These are phyloP conservation scores for Colius striatus DNA, from an alignment of 2,113 vertebrate species.

Conservation along the genomic window DNA sequence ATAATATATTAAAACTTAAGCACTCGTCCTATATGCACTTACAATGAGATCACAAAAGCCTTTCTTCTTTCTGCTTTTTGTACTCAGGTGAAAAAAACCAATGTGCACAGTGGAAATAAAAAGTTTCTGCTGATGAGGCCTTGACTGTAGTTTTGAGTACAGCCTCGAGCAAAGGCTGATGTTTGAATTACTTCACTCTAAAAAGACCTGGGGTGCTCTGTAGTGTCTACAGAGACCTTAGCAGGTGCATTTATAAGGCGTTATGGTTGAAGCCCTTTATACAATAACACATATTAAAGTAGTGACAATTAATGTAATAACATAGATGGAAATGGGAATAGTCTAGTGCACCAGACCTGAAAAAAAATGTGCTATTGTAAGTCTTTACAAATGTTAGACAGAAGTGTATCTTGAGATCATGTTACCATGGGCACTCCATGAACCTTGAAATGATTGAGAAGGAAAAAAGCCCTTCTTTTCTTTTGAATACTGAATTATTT, in stretches of 20 bases:
- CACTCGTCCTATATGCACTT: background rate
- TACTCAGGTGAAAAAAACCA: background rate
- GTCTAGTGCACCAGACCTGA: background rate
- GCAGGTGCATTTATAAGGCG: background rate
- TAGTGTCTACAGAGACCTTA: background rate
- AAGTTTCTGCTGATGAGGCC: background rate
- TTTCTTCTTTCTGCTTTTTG: background rate
- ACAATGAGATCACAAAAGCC: background rate
- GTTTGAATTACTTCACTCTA: background rate
- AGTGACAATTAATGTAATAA: background rate
- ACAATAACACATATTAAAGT: background rate
- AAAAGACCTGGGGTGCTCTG: background rate
- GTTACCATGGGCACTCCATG: background rate
- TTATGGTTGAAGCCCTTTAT: background rate
- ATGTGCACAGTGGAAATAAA: background rate
- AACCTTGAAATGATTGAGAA: background rate
- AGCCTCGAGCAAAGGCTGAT: background rate
- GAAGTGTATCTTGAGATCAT: background rate
- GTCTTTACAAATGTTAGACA: background rate
- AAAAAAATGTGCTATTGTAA: background rate
- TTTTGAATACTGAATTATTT: background rate
- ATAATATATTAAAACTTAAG: background rate
- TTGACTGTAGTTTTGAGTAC: background rate
- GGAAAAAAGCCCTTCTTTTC: background rate
- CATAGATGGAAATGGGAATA: background rate